These are phyloP conservation scores for Lutjanus erythropterus DNA, from an alignment of 2,113 vertebrate species.

Conservation along the genomic window DNA sequence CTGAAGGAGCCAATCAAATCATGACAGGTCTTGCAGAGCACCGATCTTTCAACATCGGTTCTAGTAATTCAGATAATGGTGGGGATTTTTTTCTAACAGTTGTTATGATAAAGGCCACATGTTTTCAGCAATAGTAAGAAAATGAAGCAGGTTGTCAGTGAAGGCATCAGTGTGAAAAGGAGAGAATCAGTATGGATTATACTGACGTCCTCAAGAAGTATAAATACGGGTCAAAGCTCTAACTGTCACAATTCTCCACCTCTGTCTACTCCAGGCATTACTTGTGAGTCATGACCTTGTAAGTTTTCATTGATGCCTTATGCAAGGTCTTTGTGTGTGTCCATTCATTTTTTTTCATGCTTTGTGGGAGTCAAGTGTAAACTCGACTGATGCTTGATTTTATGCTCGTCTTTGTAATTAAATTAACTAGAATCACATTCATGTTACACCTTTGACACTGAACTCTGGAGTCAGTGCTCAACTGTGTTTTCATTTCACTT, in stretches of 20 bases:
- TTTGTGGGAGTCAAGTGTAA: neutral
- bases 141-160: neutral
- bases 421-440: neutral
- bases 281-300: constrained; percentile 1
- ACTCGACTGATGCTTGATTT: constrained; percentile 1
- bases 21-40: neutral
- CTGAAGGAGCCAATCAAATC: neutral
- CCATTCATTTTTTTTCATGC: neutral
- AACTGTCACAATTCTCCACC: neutral
- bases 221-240: neutral
- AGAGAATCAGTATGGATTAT: neutral
- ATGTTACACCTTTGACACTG: neutral
- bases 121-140: neutral
- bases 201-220: neutral
- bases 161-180: neutral
- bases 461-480: neutral
- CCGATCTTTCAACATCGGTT: neutral
- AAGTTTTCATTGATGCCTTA: neutral
- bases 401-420: constrained; percentile 3
- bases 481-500: neutral
- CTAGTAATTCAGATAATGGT: neutral
- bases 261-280: neutral
- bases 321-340: neutral
- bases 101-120: neutral
- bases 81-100: constrained; percentile 11